These are phyloP conservation scores for Metacarcinus magister DNA, from an alignment of 2,888 invertebrate species.

Conservation along the genomic window DNA sequence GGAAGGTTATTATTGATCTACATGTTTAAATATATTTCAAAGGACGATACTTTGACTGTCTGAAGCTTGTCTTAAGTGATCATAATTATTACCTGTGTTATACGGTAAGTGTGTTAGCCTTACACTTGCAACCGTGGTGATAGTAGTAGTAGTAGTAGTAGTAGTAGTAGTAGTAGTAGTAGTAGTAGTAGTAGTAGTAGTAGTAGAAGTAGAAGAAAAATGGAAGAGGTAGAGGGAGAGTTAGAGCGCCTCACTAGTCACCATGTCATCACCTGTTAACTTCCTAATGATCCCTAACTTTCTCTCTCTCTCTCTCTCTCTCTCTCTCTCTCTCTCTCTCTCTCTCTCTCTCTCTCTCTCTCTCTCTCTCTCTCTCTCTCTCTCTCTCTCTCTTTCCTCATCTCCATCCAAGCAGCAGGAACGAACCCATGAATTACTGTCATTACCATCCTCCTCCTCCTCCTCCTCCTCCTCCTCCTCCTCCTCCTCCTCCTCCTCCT, in stretches of 20 bases:
- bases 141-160: too few relatives aligned
- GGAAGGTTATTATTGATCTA: neutral
- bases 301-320: neutral
- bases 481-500: neutral
- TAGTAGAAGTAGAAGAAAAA: neutral
- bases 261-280: slow-evolving; percentile 1
- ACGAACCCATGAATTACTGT: neutral
- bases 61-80: too few relatives aligned
- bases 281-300: neutral
- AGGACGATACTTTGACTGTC: too few relatives aligned
- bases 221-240: neutral
- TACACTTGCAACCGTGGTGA: too few relatives aligned
- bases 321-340: neutral
- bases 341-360: neutral
- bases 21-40: neutral
- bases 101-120: too few relatives aligned
- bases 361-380: neutral
- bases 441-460: neutral
- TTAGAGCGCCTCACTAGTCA: neutral
- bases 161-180: neutral
- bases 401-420: too few relatives aligned
- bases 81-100: too few relatives aligned
- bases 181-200: neutral
- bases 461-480: neutral
- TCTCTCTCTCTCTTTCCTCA: neutral